Percentiles rank a stretch among this genome's conserved stretches.
phyloP scores from a whole-genome alignment of 1,140 invertebrate genomes.

The Pseudomyrmex cubaensis region DNA sequence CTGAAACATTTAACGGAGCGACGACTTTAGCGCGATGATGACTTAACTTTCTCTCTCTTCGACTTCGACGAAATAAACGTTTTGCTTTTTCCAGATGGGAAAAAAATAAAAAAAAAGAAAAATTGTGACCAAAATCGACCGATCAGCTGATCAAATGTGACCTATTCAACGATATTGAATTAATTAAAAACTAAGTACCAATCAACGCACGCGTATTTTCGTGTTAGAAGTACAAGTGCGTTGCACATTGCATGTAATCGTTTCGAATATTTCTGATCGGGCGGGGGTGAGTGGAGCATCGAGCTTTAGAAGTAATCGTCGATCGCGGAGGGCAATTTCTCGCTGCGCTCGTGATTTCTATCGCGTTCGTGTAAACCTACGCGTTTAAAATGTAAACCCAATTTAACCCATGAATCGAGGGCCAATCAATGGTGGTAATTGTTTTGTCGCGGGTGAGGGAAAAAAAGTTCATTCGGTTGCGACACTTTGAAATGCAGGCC shows the following conservation, averaged over 20 bases:
- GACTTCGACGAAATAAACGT: too few relatives aligned
- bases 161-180: too few relatives aligned
- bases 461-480: constrained; percentile 40
- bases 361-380: constrained; percentile 6
- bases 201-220: neutral
- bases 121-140: too few relatives aligned
- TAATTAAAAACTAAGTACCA: neutral
- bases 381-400: constrained; percentile 72
- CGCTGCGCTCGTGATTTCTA: constrained; percentile 55
- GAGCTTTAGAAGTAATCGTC: constrained; percentile 34
- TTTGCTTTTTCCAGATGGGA: too few relatives aligned
- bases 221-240: neutral
- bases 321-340: constrained; percentile 28
- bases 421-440: constrained; percentile 63
- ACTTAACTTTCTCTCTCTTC: too few relatives aligned
- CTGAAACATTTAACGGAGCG: neutral
- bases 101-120: too few relatives aligned
- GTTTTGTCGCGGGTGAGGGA: constrained; percentile 43
- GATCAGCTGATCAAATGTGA: too few relatives aligned
- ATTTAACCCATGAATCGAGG: constrained; percentile 65
- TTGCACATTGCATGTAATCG: neutral
- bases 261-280: constrained; percentile 4
- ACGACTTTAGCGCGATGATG: too few relatives aligned
- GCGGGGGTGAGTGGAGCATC: neutral
- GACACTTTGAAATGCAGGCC: constrained; percentile 56